Conservation (phyloP, 2,888 invertebrate genomes). For the Abscondita cerata region DNA sequence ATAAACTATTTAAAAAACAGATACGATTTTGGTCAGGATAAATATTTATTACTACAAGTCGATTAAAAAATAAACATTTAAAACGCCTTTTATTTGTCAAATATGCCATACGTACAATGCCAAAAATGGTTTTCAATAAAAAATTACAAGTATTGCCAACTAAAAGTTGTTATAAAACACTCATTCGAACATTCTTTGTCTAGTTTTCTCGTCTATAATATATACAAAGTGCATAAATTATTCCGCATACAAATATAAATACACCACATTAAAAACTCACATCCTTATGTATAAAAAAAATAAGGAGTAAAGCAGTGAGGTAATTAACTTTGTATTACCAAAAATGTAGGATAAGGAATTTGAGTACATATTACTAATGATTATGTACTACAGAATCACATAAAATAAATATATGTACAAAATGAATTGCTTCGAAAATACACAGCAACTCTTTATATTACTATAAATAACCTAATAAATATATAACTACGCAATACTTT, state of each 20-base stretch:
- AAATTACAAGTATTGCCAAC: conserved; percentile 24
- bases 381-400: conserved; percentile 15
- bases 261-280: conserved; percentile 34
- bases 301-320: conserved; percentile 35
- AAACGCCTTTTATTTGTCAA: conserved; percentile 28
- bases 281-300: conserved; percentile 36
- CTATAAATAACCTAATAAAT: conserved; percentile 5
- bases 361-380: background rate
- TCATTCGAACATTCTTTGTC: conserved; percentile 27
- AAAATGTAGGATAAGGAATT: background rate
- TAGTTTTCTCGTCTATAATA: conserved; percentile 11
- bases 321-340: conserved; percentile 14
- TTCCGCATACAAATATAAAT: conserved; percentile 33
- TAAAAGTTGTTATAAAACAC: conserved; percentile 25
- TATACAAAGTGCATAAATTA: conserved; percentile 51
- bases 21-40: no score
- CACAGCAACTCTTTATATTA: background rate
- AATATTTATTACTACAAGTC: background rate
- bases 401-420: conserved; percentile 23
- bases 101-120: conserved; percentile 27
- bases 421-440: conserved; percentile 5
- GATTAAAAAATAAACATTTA: conserved; percentile 19
- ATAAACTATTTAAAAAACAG: no score
- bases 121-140: conserved; percentile 19
- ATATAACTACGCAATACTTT: conserved; percentile 10